Evolutionary conservation across 2,888 invertebrate species (phyloP).

Genomic region (Pediacus dermestoides): DNA sequence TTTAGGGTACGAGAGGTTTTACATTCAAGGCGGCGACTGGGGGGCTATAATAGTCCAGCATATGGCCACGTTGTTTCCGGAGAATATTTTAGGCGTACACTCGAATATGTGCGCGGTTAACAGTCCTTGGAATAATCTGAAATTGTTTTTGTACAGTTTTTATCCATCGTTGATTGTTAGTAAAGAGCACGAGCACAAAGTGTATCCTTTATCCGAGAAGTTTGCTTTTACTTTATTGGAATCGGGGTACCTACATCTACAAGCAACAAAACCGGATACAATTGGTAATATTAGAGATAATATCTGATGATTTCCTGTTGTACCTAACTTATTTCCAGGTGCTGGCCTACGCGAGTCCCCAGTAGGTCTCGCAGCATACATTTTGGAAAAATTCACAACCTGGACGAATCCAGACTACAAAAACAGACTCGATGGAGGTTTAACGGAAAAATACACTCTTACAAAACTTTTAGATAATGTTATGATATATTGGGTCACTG

Average conservation of each 20-base stretch:
- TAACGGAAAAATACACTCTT: conserved; percentile 62
- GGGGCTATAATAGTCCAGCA: conserved; percentile 62
- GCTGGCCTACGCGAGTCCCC: conserved; percentile 72
- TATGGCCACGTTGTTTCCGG: conserved; percentile 64
- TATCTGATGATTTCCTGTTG: too few species aligned
- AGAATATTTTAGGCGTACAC: conserved; percentile 56
- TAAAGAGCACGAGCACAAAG: conserved; percentile 50
- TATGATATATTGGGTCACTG: conserved; percentile 76
- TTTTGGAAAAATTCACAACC: conserved; percentile 82
- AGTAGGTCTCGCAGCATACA: conserved; percentile 81
- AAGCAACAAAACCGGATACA: conserved; percentile 87
- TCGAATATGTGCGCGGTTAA: conserved; percentile 52
- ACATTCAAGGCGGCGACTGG: conserved; percentile 81
- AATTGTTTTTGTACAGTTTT: conserved; percentile 51
- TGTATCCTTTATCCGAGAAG: conserved; percentile 54
- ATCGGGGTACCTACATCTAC: conserved; percentile 69
- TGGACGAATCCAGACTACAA: conserved; percentile 61
- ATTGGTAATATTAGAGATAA: too few species aligned
- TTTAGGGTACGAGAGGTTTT: conserved; percentile 63
- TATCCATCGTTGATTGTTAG: conserved; percentile 59
- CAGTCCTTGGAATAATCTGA: conserved; percentile 20
- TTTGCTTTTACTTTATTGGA: conserved; percentile 50
- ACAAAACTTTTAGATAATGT: conserved; percentile 73
- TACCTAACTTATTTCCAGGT: conserved; percentile 50
- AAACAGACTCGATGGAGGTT: conserved; percentile 60